These are phyloP conservation scores for Mercenaria mercenaria DNA, from an alignment of 1,140 invertebrate species.

Conservation along the genomic window DNA sequence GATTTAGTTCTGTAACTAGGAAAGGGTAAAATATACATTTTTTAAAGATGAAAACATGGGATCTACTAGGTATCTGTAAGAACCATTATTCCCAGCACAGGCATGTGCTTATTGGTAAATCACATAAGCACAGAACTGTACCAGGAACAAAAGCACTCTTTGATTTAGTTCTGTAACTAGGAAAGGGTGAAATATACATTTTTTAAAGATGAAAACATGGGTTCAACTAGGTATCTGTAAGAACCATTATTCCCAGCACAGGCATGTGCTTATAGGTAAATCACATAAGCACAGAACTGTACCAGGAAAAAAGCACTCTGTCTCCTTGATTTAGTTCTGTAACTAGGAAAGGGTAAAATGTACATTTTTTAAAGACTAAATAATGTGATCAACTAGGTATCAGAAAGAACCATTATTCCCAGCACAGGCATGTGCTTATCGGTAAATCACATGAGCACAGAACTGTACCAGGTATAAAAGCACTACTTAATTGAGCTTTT, in stretches of 20 bases:
- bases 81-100: too few species aligned
- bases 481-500: too few species aligned
- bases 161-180: too few species aligned
- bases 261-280: constrained; percentile 19
- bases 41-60: too few species aligned
- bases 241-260: constrained; percentile 37
- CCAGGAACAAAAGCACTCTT: not conserved
- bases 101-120: not conserved
- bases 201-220: too few species aligned
- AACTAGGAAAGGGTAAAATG: not conserved
- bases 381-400: too few species aligned
- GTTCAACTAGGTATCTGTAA: too few species aligned
- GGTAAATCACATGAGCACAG: not conserved
- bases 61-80: too few species aligned
- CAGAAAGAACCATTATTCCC: not conserved
- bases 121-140: constrained; percentile 12
- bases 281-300: constrained; percentile 14
- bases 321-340: too few species aligned
- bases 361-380: too few species aligned
- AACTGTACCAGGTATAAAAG: not conserved
- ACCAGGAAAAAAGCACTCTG: too few species aligned
- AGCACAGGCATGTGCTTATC: constrained; percentile 33
- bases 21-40: not conserved
- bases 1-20: too few species aligned
- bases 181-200: not conserved